Evolutionary conservation across 2,113 vertebrate genomes (phyloP).

Genomic region (Mesoclemmys tuberculata): DNA sequence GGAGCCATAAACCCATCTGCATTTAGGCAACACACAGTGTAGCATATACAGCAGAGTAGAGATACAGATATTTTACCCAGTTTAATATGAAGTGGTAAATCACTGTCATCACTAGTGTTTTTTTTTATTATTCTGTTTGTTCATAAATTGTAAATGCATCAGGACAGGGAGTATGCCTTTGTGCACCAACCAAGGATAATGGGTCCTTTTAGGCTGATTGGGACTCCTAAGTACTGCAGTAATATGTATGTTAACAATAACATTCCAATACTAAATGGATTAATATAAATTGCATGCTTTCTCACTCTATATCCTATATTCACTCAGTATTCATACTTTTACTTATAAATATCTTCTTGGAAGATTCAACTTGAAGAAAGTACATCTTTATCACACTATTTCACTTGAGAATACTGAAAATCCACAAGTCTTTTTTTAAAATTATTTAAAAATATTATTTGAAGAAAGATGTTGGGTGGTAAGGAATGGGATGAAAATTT

Average conservation of each 20-base stretch:
- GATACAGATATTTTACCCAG: background rate
- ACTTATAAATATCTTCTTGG: background rate
- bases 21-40: background rate
- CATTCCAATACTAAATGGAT: background rate
- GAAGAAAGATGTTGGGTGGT: background rate
- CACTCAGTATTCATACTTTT: background rate
- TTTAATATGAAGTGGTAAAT: background rate
- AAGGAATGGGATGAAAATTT: background rate
- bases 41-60: background rate
- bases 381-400: background rate
- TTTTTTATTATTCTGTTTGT: background rate
- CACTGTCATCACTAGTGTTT: background rate
- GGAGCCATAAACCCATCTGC: background rate
- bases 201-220: background rate
- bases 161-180: background rate
- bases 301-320: background rate
- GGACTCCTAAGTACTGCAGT: background rate
- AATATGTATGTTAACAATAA: background rate
- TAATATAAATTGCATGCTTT: background rate
- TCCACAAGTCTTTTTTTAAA: background rate
- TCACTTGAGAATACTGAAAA: background rate
- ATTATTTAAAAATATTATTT: background rate
- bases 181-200: background rate
- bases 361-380: background rate
- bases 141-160: background rate